Percentiles rank a stretch among this genome's conserved stretches.
These are phyloP conservation scores for Tetropium fuscum DNA, from an alignment of 2,888 invertebrate species.

Conservation along the genomic window DNA sequence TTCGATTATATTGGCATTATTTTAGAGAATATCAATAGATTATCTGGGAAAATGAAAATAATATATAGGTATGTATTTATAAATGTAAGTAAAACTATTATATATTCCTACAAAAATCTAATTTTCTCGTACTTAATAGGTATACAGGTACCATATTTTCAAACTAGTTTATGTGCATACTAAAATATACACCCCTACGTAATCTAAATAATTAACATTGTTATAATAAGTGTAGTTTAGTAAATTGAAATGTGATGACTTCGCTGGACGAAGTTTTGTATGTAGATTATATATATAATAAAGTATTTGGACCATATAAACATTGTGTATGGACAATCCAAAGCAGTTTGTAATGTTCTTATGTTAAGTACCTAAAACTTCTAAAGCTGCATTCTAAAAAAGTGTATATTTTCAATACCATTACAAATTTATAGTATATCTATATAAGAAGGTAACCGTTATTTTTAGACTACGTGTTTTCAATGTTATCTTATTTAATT, in stretches of 20 bases:
- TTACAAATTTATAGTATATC: slow-evolving; percentile 18
- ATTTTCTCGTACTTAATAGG: background rate
- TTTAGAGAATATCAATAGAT: no score
- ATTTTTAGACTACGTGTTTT: slow-evolving; percentile 27
- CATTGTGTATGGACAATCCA: slow-evolving; percentile 34
- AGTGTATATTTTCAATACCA: slow-evolving; percentile 47
- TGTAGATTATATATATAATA: slow-evolving; percentile 32
- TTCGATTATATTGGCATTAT: no score
- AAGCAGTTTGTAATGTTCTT: slow-evolving; percentile 29
- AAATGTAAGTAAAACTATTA: background rate
- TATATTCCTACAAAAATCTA: background rate
- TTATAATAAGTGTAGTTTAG: slow-evolving; percentile 16
- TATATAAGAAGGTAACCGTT: slow-evolving; percentile 18
- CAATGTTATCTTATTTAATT: slow-evolving; percentile 10
- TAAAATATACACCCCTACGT: slow-evolving; percentile 19
- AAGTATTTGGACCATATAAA: slow-evolving; percentile 31
- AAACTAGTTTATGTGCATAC: background rate
- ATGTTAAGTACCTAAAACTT: slow-evolving; percentile 40
- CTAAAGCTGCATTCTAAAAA: slow-evolving; percentile 52
- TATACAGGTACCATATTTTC: background rate
- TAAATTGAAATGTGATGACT: slow-evolving; percentile 28
- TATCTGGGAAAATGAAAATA: no score
- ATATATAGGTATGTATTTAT: no score
- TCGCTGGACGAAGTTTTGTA: slow-evolving; percentile 33
- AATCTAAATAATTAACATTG: slow-evolving; percentile 9